A percentile compares a stretch with the other conserved stretches of the same genome.
Conservation (phyloP, 2,113 vertebrate species). For the Acrocephalus arundinaceus region DNA sequence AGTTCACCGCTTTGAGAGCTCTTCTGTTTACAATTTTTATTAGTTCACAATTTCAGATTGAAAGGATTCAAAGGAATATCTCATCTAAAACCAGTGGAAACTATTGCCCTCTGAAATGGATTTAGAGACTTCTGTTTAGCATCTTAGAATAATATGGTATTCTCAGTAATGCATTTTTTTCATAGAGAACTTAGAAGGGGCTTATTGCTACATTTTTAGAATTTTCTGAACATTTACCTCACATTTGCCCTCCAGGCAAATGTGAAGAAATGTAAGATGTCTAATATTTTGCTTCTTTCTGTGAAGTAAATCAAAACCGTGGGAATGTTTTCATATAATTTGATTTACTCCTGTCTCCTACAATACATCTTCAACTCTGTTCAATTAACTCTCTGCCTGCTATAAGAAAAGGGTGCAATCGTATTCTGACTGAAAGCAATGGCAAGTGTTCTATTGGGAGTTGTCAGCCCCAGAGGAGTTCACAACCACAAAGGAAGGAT, state of each 20-base stretch:
- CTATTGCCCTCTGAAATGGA: neutral
- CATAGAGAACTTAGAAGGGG: slow-evolving; percentile 27
- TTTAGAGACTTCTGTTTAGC: neutral
- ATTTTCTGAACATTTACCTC: slow-evolving; percentile 71
- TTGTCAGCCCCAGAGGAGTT: neutral
- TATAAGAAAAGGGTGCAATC: slow-evolving; percentile 15
- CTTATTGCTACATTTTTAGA: slow-evolving; percentile 67
- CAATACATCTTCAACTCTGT: slow-evolving; percentile 56
- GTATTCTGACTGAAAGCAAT: neutral
- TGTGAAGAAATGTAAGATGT: slow-evolving; percentile 75
- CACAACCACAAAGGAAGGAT: slow-evolving; percentile 36
- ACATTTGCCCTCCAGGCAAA: slow-evolving; percentile 62
- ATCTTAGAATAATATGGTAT: slow-evolving; percentile 43
- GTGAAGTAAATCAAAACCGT: slow-evolving; percentile 79
- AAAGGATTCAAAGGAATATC: neutral
- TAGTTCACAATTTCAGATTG: slow-evolving; percentile 1
- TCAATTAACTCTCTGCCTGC: slow-evolving; percentile 69
- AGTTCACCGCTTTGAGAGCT: neutral
- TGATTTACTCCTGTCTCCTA: slow-evolving; percentile 73
- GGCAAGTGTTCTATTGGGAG: slow-evolving; percentile 21
- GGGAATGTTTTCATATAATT: slow-evolving; percentile 76
- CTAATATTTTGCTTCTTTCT: slow-evolving; percentile 76
- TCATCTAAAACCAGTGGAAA: slow-evolving; percentile 26
- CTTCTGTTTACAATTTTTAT: neutral
- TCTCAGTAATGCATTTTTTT: slow-evolving; percentile 43